Conservation (phyloP, 2,888 invertebrate genomes). For the Epinotia ramella region DNA sequence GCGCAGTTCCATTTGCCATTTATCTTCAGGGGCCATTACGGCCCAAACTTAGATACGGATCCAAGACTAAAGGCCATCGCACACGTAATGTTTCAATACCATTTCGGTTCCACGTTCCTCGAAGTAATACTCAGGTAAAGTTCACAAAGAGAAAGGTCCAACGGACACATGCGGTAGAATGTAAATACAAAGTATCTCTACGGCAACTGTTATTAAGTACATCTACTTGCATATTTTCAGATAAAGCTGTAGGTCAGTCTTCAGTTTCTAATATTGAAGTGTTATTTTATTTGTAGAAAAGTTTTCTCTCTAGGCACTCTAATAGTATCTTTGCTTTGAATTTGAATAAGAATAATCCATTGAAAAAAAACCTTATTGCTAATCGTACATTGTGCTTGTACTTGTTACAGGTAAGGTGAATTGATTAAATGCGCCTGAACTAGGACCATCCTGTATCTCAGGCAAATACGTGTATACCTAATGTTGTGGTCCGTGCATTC, state of each 20-base stretch:
- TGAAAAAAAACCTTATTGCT: too few relatives aligned
- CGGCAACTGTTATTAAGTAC: background rate
- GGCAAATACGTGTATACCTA: background rate
- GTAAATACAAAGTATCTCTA: constrained; percentile 1
- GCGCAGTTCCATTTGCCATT: constrained; percentile 50
- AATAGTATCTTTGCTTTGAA: too few relatives aligned
- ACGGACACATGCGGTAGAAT: background rate
- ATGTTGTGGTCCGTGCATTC: background rate
- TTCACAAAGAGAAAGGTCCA: background rate
- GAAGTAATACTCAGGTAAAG: background rate
- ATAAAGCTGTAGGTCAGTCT: too few relatives aligned
- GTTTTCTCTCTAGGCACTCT: too few relatives aligned
- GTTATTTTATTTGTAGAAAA: too few relatives aligned
- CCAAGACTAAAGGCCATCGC: constrained; percentile 44
- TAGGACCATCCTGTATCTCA: too few relatives aligned
- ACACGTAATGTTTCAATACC: constrained; percentile 31
- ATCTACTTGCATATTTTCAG: background rate
- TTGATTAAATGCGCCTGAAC: too few relatives aligned
- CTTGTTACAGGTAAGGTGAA: too few relatives aligned
- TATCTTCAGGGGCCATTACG: constrained; percentile 50
- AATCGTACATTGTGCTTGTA: too few relatives aligned
- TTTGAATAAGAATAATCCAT: too few relatives aligned
- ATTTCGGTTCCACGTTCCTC: background rate
- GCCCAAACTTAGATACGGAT: constrained; percentile 51
- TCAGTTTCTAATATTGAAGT: too few relatives aligned